These are phyloP conservation scores for Lepidocolaptes lacrymiger DNA, from an alignment of 2,797 vertebrate genomes.

Conservation along the genomic window DNA sequence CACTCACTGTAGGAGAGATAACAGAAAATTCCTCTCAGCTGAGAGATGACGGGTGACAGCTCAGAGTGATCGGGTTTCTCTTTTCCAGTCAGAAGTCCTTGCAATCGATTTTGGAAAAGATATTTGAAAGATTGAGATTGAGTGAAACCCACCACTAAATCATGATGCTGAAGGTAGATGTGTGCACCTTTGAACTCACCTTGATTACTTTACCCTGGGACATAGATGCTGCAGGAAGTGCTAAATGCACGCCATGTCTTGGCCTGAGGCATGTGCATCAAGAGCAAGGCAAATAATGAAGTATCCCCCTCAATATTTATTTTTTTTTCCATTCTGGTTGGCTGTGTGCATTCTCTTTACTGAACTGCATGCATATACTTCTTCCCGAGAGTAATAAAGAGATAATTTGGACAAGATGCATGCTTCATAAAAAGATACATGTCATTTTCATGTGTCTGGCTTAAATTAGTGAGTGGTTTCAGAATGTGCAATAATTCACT, in stretches of 20 bases:
- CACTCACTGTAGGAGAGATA: neutral
- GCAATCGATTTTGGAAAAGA: neutral
- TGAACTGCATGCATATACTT: neutral
- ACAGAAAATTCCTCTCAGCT: neutral
- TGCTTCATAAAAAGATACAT: neutral
- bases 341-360: neutral
- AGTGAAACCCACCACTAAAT: neutral
- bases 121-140: neutral
- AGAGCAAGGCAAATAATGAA: neutral
- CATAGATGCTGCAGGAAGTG: fast-evolving
- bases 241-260: neutral
- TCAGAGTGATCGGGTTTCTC: neutral
- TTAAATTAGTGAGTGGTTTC: slow-evolving; percentile 9
- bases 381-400: neutral
- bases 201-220: neutral
- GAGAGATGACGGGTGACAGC: neutral
- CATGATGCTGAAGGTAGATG: neutral
- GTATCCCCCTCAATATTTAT: neutral
- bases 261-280: fast-evolving
- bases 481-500: neutral
- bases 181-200: neutral
- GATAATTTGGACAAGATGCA: slow-evolving; percentile 34
- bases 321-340: neutral
- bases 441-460: neutral
- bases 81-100: neutral